Conservation (phyloP, 2,888 invertebrate genomes). For the Apocheima hispidaria region DNA sequence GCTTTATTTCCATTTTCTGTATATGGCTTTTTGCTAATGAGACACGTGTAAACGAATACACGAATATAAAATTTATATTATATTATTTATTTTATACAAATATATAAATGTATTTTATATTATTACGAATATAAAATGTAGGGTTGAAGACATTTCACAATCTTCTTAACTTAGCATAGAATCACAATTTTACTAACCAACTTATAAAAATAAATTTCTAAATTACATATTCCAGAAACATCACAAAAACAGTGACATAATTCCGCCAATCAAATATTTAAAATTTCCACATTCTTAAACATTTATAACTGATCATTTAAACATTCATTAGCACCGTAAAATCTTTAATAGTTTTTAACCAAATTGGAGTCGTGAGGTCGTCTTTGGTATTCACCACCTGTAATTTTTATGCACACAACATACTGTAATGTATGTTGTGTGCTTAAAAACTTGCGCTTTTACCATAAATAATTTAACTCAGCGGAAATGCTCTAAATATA, state of each 20-base stretch:
- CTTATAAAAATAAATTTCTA: not conserved
- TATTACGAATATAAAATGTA: no score
- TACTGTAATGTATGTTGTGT: constrained; percentile 8
- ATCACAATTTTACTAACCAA: not conserved
- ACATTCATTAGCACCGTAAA: constrained; percentile 33
- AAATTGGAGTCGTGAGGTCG: constrained; percentile 8
- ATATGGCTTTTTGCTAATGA: not conserved
- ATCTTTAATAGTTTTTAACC: constrained; percentile 29
- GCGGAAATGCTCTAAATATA: constrained; percentile 28
- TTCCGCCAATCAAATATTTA: constrained; percentile 34
- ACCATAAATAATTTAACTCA: constrained; percentile 18
- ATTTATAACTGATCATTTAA: constrained; percentile 28
- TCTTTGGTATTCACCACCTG: constrained; percentile 15
- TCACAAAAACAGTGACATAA: constrained; percentile 21
- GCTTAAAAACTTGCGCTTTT: constrained; percentile 4
- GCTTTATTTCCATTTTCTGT: not conserved
- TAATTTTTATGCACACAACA: no score
- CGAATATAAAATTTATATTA: no score
- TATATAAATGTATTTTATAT: no score
- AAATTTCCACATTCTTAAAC: constrained; percentile 24
- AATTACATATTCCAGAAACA: constrained; percentile 14
- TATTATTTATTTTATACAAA: no score
- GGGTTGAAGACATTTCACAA: not conserved
- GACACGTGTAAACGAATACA: not conserved
- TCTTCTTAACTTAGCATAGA: not conserved